These are phyloP conservation scores for Rhamnusium bicolor DNA, from an alignment of 2,888 invertebrate genomes.

Conservation along the genomic window DNA sequence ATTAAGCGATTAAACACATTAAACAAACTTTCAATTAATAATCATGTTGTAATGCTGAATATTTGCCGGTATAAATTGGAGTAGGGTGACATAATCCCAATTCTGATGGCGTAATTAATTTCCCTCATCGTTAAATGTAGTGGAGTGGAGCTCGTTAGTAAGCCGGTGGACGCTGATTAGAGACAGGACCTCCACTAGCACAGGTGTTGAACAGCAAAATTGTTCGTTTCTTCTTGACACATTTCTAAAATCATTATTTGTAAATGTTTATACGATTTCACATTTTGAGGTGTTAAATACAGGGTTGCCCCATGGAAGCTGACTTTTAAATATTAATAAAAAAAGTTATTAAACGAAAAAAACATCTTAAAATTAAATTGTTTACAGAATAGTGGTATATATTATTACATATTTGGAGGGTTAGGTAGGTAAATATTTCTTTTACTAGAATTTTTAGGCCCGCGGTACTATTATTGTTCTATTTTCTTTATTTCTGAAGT, in stretches of 20 bases:
- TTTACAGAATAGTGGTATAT: too few species aligned
- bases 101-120: slow-evolving; percentile 56
- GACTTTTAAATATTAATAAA: too few species aligned
- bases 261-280: too few species aligned
- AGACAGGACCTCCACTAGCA: slow-evolving; percentile 42
- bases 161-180: slow-evolving; percentile 53
- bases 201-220: slow-evolving; percentile 33
- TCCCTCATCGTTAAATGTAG: slow-evolving; percentile 54
- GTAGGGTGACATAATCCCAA: slow-evolving; percentile 53
- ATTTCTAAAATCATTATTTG: not conserved
- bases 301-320: too few species aligned
- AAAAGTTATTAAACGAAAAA: too few species aligned
- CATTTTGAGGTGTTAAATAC: too few species aligned
- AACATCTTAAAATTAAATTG: too few species aligned
- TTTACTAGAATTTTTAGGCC: too few species aligned
- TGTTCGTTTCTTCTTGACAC: not conserved
- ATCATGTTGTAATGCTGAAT: slow-evolving; percentile 50
- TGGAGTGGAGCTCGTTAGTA: slow-evolving; percentile 53
- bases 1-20: slow-evolving; percentile 43
- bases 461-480: too few species aligned
- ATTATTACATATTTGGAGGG: too few species aligned
- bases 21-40: slow-evolving; percentile 51
- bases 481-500: too few species aligned
- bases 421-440: too few species aligned
- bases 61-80: slow-evolving; percentile 49